Evolutionary conservation across 2,888 invertebrate species (phyloP).

Genomic region (Exocentrus adspersus): DNA sequence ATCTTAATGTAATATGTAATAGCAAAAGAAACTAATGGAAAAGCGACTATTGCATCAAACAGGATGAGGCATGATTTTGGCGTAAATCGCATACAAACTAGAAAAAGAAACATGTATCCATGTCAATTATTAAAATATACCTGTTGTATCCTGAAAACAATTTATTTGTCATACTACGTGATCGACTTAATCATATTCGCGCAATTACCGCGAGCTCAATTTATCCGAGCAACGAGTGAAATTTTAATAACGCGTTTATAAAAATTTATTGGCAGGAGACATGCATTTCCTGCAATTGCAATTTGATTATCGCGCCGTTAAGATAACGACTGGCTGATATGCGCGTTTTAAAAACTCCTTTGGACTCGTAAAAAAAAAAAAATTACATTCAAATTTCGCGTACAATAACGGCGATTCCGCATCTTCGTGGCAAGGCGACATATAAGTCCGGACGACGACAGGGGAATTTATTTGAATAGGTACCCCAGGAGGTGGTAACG

Average conservation of each 20-base stretch:
- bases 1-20: no score
- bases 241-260: slow-evolving; percentile 17
- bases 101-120: background rate
- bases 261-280: slow-evolving; percentile 25
- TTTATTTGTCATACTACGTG: slow-evolving; percentile 4
- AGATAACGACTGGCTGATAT: slow-evolving; percentile 10
- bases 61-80: no score
- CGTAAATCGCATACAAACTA: no score
- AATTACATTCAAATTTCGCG: slow-evolving; percentile 8
- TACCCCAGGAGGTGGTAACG: no score
- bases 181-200: slow-evolving; percentile 3
- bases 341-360: background rate
- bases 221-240: slow-evolving; percentile 24
- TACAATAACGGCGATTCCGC: no score
- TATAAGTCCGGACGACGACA: no score
- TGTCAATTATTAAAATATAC: no score
- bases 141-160: background rate
- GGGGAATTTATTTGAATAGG: no score
- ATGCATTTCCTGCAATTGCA: slow-evolving; percentile 32
- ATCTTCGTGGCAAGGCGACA: no score
- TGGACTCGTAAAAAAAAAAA: background rate
- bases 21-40: no score
- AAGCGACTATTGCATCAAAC: no score
- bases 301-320: slow-evolving; percentile 27
- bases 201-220: slow-evolving; percentile 9